Conservation (phyloP, 2,113 vertebrate species). For the Conger conger region DNA sequence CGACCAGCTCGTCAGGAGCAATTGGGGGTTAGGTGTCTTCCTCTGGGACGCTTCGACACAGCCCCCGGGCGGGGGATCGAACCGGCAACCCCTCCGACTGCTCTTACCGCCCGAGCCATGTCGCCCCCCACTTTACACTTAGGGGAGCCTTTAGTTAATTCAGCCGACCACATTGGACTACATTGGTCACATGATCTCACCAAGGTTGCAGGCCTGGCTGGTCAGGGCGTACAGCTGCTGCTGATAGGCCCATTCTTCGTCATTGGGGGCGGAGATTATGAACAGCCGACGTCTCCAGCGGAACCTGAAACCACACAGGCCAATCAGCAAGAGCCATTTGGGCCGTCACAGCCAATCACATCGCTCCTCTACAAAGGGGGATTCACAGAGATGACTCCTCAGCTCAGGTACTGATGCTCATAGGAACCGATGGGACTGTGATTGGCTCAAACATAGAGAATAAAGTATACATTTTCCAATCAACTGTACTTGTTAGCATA, state of each 20-base stretch:
- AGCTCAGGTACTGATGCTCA: background rate
- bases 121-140: too few relatives aligned
- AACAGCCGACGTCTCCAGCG: slow-evolving; percentile 84
- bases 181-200: slow-evolving; percentile 61
- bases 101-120: too few relatives aligned
- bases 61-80: too few relatives aligned
- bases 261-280: slow-evolving; percentile 80
- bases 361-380: background rate
- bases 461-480: background rate
- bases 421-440: too few relatives aligned
- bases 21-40: too few relatives aligned
- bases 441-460: background rate
- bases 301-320: slow-evolving; percentile 64
- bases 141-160: background rate
- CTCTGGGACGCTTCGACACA: too few relatives aligned
- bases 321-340: background rate
- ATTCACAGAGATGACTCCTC: background rate
- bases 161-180: too few relatives aligned
- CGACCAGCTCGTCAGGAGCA: too few relatives aligned
- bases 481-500: too few relatives aligned
- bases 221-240: slow-evolving; percentile 82
- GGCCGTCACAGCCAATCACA: background rate
- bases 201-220: slow-evolving; percentile 86
- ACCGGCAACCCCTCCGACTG: too few relatives aligned
- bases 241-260: slow-evolving; percentile 87